Percentiles rank a stretch among this genome's conserved stretches.
Evolutionary conservation across 2,113 vertebrate genomes (phyloP).

Genomic region (Rhodinocichla rosea): DNA sequence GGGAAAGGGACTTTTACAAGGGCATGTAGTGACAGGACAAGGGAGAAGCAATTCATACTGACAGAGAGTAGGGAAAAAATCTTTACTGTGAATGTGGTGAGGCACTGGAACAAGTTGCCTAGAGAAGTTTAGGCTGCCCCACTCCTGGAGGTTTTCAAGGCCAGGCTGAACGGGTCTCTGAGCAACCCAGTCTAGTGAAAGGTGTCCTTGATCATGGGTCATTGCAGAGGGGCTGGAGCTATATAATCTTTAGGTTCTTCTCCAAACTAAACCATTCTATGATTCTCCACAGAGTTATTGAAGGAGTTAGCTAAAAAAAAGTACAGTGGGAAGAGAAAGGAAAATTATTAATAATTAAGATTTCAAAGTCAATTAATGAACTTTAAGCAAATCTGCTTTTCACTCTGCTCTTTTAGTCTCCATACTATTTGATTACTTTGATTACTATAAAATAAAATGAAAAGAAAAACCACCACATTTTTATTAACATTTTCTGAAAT

Average conservation of each 20-base stretch:
- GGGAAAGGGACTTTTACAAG: neutral
- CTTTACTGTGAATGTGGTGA: neutral
- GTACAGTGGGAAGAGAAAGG: neutral
- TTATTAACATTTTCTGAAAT: neutral
- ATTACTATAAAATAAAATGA: neutral
- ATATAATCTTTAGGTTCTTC: neutral
- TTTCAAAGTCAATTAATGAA: neutral
- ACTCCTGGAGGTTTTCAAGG: neutral
- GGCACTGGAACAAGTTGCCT: neutral
- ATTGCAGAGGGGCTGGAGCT: neutral
- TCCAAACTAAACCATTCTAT: neutral
- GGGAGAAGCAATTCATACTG: neutral
- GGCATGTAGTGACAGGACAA: neutral
- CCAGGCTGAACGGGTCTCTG: neutral
- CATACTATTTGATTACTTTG: neutral
- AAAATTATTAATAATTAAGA: neutral
- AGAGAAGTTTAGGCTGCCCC: neutral
- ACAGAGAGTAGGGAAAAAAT: neutral
- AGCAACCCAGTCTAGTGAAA: neutral
- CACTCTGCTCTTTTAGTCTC: neutral
- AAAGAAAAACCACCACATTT: fast-evolving
- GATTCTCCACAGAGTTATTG: neutral
- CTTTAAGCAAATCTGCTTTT: neutral
- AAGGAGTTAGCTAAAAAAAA: neutral
- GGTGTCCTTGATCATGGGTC: neutral